Evolutionary conservation across 2,888 invertebrate genomes (phyloP).

Genomic region (Drosophila cracens): DNA sequence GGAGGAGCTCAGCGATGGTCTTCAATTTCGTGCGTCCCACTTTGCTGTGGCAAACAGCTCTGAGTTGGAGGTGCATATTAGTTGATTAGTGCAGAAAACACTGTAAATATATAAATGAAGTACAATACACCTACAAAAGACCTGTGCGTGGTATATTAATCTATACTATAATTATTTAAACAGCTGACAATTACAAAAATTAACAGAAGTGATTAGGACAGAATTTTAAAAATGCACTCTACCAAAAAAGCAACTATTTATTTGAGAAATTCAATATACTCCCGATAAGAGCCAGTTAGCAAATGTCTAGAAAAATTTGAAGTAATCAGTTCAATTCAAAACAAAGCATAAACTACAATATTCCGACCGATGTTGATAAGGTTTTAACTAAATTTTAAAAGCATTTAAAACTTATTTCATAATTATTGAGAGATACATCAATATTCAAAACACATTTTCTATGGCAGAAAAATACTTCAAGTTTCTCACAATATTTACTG

Average conservation of each 20-base stretch:
- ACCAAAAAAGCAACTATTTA: conserved; percentile 1
- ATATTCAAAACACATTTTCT: background rate
- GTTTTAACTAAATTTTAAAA: background rate
- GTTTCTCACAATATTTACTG: background rate
- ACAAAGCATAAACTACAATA: background rate
- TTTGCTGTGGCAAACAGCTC: conserved; percentile 44
- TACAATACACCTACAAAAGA: conserved; percentile 44
- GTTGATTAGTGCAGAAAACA: conserved; percentile 52
- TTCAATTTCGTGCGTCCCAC: conserved; percentile 60
- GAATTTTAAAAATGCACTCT: background rate
- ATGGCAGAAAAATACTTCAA: background rate
- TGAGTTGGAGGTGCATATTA: conserved; percentile 59
- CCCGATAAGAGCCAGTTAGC: background rate
- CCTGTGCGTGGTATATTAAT: conserved; percentile 28
- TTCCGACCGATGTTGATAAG: background rate
- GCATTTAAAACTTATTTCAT: background rate
- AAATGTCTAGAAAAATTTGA: background rate
- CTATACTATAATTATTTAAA: conserved; percentile 5
- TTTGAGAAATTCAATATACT: background rate
- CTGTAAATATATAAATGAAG: conserved; percentile 41
- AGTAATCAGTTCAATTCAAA: background rate
- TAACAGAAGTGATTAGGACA: background rate
- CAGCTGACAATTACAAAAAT: background rate
- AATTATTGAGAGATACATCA: background rate
- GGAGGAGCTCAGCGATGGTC: conserved; percentile 59